A percentile compares a stretch with the other conserved stretches of the same genome.
These are phyloP conservation scores for Menidia menidia DNA, from an alignment of 2,797 vertebrate genomes.

Conservation along the genomic window DNA sequence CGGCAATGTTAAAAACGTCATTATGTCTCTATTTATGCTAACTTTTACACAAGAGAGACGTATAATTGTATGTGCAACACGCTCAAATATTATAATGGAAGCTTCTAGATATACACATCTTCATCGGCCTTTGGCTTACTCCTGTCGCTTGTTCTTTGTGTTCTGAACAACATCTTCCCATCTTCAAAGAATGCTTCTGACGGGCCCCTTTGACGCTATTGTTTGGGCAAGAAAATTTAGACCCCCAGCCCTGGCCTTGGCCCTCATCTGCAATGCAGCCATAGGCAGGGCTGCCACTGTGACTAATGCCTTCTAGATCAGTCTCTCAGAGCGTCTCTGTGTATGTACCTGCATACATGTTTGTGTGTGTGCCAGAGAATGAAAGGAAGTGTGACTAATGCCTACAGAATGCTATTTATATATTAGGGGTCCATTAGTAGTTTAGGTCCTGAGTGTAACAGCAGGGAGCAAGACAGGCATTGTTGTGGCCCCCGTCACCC, in stretches of 20 bases:
- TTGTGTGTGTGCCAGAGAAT: constrained; percentile 55
- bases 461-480: constrained; percentile 81
- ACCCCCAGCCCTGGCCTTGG: constrained; percentile 76
- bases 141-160: constrained; percentile 71
- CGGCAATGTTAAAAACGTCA: constrained; percentile 21
- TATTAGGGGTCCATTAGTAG: constrained; percentile 84
- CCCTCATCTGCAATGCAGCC: constrained; percentile 72
- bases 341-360: constrained; percentile 35
- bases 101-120: constrained; percentile 62
- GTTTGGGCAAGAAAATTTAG: constrained; percentile 81
- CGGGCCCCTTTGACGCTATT: constrained; percentile 81
- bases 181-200: constrained; percentile 68
- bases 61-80: neutral
- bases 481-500: constrained; percentile 70
- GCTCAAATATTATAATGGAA: constrained; percentile 42
- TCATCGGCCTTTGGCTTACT: constrained; percentile 61
- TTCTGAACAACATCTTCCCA: constrained; percentile 69
- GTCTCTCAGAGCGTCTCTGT: constrained; percentile 39
- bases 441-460: constrained; percentile 82
- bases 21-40: constrained; percentile 2
- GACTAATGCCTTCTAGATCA: constrained; percentile 75
- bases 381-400: constrained; percentile 85
- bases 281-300: constrained; percentile 74
- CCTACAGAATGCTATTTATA: constrained; percentile 83
- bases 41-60: constrained; percentile 12